These are phyloP conservation scores for Magallana nippona DNA, from an alignment of 2,888 invertebrate species.

Conservation along the genomic window DNA sequence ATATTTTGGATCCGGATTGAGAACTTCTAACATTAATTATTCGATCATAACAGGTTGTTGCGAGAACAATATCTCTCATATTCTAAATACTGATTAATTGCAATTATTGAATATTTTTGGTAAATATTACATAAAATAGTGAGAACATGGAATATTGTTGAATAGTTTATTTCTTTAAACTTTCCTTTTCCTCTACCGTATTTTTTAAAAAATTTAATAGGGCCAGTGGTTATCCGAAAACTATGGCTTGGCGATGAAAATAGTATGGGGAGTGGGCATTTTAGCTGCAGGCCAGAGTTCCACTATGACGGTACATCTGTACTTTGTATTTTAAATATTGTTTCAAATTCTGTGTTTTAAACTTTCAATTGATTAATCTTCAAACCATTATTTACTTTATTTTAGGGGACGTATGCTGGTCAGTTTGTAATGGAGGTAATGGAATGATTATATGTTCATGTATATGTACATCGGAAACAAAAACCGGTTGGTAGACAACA, in stretches of 20 bases:
- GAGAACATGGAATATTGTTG: not conserved
- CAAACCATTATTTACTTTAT: not conserved
- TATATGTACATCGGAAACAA: no score
- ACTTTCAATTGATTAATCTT: not conserved
- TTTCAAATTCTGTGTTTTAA: not conserved
- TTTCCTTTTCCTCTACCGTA: not conserved
- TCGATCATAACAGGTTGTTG: no score
- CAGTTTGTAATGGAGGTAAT: slow-evolving; percentile 90
- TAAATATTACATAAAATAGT: no score
- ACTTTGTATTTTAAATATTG: not conserved
- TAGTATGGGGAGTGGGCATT: slow-evolving; percentile 91
- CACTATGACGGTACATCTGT: slow-evolving; percentile 83
- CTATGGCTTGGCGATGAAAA: slow-evolving; percentile 88
- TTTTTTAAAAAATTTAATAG: slow-evolving; percentile 50
- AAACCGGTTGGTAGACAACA: no score
- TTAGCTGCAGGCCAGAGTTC: slow-evolving; percentile 92
- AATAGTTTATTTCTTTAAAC: not conserved
- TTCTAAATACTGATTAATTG: no score
- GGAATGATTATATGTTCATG: not conserved
- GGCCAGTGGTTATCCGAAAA: slow-evolving; percentile 77
- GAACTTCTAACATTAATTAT: no score
- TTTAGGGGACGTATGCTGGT: slow-evolving; percentile 87
- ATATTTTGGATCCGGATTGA: no score
- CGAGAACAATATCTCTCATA: no score
- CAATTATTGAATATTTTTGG: no score